Evolutionary conservation across 2,113 vertebrate species (phyloP).

Genomic region (Tretioscincus oriximinensis): DNA sequence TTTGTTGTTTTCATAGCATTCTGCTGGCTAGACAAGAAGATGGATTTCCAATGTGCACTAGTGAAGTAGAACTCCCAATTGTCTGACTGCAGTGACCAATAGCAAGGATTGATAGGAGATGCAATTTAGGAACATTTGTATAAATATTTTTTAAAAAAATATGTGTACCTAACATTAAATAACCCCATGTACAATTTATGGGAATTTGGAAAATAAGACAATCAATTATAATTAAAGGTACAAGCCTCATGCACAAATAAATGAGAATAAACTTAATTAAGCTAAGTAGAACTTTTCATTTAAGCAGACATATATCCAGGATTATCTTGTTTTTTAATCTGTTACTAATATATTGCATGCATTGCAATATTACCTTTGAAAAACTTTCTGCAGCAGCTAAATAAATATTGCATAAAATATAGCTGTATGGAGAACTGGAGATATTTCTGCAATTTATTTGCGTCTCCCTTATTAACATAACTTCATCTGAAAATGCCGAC

Average conservation of each 20-base stretch:
- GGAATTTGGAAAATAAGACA: conserved; percentile 4
- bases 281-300: neutral
- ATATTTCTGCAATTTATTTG: conserved; percentile 4
- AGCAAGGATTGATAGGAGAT: too few relatives aligned
- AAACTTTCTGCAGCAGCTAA: neutral
- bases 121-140: too few relatives aligned
- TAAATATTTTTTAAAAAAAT: too few relatives aligned
- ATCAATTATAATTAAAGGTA: neutral
- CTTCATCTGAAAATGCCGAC: conserved; percentile 24
- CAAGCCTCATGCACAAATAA: neutral
- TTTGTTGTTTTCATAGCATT: too few relatives aligned
- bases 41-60: too few relatives aligned
- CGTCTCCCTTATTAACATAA: conserved; percentile 22
- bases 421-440: neutral
- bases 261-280: neutral
- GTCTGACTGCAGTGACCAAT: too few relatives aligned
- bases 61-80: too few relatives aligned
- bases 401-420: neutral
- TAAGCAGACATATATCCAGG: too few relatives aligned
- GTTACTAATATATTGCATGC: neutral
- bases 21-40: too few relatives aligned
- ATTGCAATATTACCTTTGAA: neutral
- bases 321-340: too few relatives aligned
- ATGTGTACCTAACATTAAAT: too few relatives aligned
- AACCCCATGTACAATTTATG: neutral